Percentiles rank a stretch among this genome's conserved stretches.
These are phyloP conservation scores for Psittacula derbiana DNA, from an alignment of 2,797 vertebrate species.

Conservation along the genomic window DNA sequence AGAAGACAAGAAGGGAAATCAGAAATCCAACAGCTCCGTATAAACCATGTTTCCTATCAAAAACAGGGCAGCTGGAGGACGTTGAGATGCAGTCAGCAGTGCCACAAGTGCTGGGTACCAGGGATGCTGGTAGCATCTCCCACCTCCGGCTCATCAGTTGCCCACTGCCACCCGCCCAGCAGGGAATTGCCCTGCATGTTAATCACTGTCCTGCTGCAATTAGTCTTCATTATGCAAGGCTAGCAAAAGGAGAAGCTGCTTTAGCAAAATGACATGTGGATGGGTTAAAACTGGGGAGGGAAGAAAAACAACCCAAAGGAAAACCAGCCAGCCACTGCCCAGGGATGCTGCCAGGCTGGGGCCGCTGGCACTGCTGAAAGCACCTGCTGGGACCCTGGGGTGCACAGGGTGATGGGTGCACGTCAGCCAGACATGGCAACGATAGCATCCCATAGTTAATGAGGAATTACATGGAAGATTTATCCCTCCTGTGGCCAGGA, in stretches of 20 bases:
- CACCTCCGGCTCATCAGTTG: fast-evolving
- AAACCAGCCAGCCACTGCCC: background rate
- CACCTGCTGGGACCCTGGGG: fast-evolving
- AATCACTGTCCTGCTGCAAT: background rate
- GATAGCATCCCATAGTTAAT: background rate
- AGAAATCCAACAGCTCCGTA: background rate
- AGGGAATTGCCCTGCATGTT: background rate
- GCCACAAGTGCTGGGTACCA: background rate
- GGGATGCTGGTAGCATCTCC: background rate
- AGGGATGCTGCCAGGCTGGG: background rate
- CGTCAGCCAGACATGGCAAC: fast-evolving
- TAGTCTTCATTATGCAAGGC: background rate
- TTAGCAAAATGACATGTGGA: background rate
- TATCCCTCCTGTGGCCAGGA: background rate
- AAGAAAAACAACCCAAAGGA: background rate
- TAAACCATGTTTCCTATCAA: background rate
- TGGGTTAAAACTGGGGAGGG: background rate
- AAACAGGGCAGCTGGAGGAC: background rate
- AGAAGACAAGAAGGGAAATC: background rate
- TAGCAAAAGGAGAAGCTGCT: background rate
- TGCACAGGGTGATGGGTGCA: fast-evolving
- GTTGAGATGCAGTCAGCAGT: fast-evolving
- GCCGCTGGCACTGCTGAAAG: fast-evolving
- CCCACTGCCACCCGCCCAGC: background rate
- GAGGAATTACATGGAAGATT: conserved; percentile 39